Evolutionary conservation across 2,888 invertebrate genomes (phyloP).

Genomic region (Anthrax anthrax): DNA sequence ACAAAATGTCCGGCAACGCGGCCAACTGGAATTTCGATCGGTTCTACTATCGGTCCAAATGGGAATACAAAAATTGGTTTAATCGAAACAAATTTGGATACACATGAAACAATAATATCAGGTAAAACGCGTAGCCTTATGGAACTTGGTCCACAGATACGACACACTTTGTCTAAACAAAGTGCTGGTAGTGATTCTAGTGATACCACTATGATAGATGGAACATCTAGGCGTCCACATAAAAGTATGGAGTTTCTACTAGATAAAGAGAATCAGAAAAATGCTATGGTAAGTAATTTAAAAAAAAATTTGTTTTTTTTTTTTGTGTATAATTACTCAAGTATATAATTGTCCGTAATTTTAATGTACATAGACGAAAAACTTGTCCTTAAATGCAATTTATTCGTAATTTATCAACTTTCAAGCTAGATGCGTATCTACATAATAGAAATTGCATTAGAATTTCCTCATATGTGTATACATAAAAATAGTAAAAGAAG

Average conservation of each 20-base stretch:
- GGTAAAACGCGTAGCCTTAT: slow-evolving; percentile 52
- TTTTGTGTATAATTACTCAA: too few species aligned
- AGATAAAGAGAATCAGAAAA: slow-evolving; percentile 81
- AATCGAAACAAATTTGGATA: slow-evolving; percentile 83
- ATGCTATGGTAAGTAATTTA: slow-evolving; percentile 58
- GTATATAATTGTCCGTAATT: too few species aligned
- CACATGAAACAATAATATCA: slow-evolving; percentile 48
- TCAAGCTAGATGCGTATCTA: too few species aligned
- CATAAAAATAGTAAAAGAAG: too few species aligned
- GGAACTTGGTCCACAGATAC: slow-evolving; percentile 38
- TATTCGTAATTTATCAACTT: too few species aligned
- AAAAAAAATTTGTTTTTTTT: background rate
- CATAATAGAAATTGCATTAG: too few species aligned
- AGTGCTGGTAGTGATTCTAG: slow-evolving; percentile 11
- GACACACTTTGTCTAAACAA: slow-evolving; percentile 11
- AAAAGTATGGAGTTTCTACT: slow-evolving; percentile 93
- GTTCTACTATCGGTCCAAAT: slow-evolving; percentile 10
- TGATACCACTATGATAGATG: slow-evolving; percentile 19
- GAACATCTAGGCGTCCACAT: slow-evolving; percentile 44
- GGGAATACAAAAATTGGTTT: slow-evolving; percentile 44
- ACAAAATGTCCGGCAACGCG: background rate
- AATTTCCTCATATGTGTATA: too few species aligned
- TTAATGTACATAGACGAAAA: too few species aligned
- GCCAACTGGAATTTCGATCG: background rate
- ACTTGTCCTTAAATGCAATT: too few species aligned